Evolutionary conservation across 2,888 invertebrate genomes (phyloP), one percentile per base, ranked within the genome.

Genomic region (Theretra japonica): DNA sequence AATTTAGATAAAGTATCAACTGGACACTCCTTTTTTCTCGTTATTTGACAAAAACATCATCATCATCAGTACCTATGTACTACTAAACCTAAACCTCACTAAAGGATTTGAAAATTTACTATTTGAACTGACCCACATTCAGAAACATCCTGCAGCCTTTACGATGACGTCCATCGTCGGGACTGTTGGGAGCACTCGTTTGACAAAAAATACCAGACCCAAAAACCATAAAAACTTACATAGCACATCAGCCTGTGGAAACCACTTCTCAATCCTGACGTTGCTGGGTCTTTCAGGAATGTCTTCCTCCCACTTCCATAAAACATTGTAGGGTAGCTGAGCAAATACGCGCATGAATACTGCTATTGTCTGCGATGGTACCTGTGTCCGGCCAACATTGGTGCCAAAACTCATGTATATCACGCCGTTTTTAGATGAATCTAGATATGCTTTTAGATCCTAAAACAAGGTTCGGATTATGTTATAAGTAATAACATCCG

Each of bases 291-390:
- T 33, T 1, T 75, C 76, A 1, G 78, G 77, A 71, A 88, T 72
- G 15, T 75, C 77, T 15, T 88, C 88, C 60, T 87, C 84, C 87
- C 86, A 90, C 77, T 90, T 92, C 89, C 88, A 91, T n/a, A 93
- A 62, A 6, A 92, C 84, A 25, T 86, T 79, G 72, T 90, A 90
- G 1, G 87, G 87, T 56, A 91, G 72, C 69, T 83, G 76, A 0
- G 70, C 56, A 21, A 70, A 70, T 1, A 58, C 71, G 17, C 57
- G 53, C 3, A 68, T 7, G 25, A 71, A 68, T 6, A 25, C 41
- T 48, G 53, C 15, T 15, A 71, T 33, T 11, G 21, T 19, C 23
- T 71, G 7, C 23, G 8, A 4, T 5, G 60, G 70, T 23, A 48
- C 17, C 21, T 65, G 23, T 6, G 23, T 23, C 23, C 80, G 70